Evolutionary conservation across 1,140 invertebrate species (phyloP), one percentile per base, ranked within the genome.

Genomic region (Leptinotarsa lineolata): DNA sequence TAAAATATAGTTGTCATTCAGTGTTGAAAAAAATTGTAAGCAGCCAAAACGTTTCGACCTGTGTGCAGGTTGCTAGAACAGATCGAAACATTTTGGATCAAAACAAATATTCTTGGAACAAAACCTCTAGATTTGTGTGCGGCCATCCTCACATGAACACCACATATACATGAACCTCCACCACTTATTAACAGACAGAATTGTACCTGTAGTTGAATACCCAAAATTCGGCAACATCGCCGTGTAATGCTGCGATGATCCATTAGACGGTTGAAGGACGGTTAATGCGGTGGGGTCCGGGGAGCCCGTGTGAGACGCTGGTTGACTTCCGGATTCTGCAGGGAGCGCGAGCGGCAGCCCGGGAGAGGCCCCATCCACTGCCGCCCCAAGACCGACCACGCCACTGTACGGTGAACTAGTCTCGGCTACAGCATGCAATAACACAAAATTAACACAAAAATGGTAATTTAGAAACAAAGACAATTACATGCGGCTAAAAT

Each of bases 201-300:
- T 45, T 39, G 88, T 87, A 91, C 91, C 91, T 88, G 91, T 87
- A 54, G 90, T 87, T 48, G 90, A 86, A 82, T 92, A 92, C 82
- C 90, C 89, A 83, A 92, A 92, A 87, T 90, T 91, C 64, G 91
- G 91, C 74, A 92, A 86, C 88, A 91, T 90, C 73, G 90, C 88
- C 60, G 90, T 89, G 83, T 87, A 82, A 85, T 87, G 79, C 75
- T 85, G 82, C 15, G 82, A 78, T 24, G 81, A 74, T 67, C 83
- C 85, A 73, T 82, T 83, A 77, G 86, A 87, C 69, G 88, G 86
- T 79, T 89, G 88, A 68, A 88, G 83, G 72, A 88, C 87, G 74
- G 87, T 88, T 69, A 89, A 83, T 76, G 87, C 88, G 20, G 87
- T 85, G 79, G 83, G 86, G 85, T 85, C 87, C 80, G 85, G 87